Conservation (phyloP, 1,140 invertebrate genomes). For the Drosophila suzukii region DNA sequence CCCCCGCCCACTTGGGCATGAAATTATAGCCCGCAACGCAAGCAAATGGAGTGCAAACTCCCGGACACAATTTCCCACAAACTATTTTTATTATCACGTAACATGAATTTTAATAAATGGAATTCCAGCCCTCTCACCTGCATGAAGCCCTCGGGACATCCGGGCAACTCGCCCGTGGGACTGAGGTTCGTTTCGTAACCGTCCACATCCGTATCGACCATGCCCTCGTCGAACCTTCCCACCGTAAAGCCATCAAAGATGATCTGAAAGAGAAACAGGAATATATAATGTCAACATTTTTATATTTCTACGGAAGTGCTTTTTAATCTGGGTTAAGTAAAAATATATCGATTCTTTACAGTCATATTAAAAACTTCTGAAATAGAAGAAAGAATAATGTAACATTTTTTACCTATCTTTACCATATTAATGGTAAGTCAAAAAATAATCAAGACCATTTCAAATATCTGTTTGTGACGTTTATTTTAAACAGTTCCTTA, state of each 20-base stretch:
- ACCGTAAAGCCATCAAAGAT: conserved; percentile 93
- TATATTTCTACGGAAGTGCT: background rate
- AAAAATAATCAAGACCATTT: too few relatives aligned
- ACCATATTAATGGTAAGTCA: too few relatives aligned
- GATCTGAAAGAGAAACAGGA: conserved; percentile 85
- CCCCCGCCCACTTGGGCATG: conserved; percentile 34
- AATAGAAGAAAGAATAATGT: too few relatives aligned
- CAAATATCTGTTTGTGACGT: too few relatives aligned
- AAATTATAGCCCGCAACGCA: conserved; percentile 58
- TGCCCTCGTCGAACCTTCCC: conserved; percentile 88
- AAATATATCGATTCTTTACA: background rate
- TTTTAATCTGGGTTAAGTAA: too few relatives aligned
- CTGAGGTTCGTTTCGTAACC: conserved; percentile 81
- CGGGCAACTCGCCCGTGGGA: conserved; percentile 85
- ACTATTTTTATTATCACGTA: conserved; percentile 63
- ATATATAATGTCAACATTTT: conserved; percentile 11
- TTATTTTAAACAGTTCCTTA: too few relatives aligned
- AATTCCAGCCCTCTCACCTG: conserved; percentile 84
- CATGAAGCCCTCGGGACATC: conserved; percentile 94
- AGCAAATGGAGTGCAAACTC: conserved; percentile 73
- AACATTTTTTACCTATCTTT: too few relatives aligned
- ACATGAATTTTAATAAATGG: conserved; percentile 77
- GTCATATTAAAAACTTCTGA: too few relatives aligned
- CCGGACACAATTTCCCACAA: conserved; percentile 30
- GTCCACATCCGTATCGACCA: conserved; percentile 83